Evolutionary conservation across 53 echinoderm and acorn worm genomes (phyloP), one percentile per base, ranked within the genome.

Genomic region (Echinarachnius parma): DNA sequence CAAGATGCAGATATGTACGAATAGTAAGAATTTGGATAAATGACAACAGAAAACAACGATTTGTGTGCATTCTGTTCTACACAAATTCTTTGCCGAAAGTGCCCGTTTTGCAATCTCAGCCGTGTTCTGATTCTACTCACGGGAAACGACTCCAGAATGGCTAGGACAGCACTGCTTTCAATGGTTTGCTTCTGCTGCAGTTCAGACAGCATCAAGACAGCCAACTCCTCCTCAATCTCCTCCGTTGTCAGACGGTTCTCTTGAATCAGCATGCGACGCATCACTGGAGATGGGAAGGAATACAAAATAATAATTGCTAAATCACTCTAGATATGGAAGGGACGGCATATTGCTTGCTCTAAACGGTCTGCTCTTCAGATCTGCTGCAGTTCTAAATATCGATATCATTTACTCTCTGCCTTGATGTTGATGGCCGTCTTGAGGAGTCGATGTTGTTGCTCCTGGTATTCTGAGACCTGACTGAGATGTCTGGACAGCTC

Each of bases 351-450:
- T n/a, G n/a, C n/a, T n/a, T n/a, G n/a, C n/a, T n/a, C n/a, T n/a
- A n/a, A n/a, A n/a, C n/a, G n/a, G n/a, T n/a, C n/a, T n/a, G n/a
- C n/a, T n/a, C n/a, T n/a, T n/a, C n/a, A n/a, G n/a, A n/a, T n/a
- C n/a, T n/a, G n/a, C n/a, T n/a, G n/a, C n/a, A n/a, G n/a, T n/a
- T n/a, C n/a, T n/a, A n/a, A n/a, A n/a, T n/a, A n/a, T n/a, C n/a
- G n/a, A n/a, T n/a, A n/a, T n/a, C n/a, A n/a, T n/a, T 81, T 68
- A 95, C 96, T 81, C 82, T 95, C 90, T 28, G 77, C 54, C 31
- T 77, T 91, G 75, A 87, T 74, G 31, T 61, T 48, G 9, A 95
- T 46, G 29, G 96, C 84, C 25, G 46, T 60, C 59, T 68, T 82
- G 31, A 95, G 76, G 24, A 82, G 72, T 28, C 79, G 62, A 54